Evolutionary conservation across 2,797 vertebrate species (phyloP).

Genomic region (Silurus aristotelis): DNA sequence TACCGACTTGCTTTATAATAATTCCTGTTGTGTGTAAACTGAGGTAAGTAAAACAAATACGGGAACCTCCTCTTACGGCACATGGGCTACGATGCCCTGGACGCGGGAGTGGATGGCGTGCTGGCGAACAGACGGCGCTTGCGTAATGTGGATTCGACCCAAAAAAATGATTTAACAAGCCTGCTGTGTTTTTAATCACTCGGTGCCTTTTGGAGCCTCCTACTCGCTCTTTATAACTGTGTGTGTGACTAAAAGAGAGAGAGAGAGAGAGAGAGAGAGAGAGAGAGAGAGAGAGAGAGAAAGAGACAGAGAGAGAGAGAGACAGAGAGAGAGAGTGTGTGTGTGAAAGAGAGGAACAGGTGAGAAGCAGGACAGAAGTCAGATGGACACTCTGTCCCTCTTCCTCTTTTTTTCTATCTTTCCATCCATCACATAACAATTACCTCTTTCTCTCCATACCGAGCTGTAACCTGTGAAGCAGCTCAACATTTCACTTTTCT

Average conservation of each 20-base stretch:
- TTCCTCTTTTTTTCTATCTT: neutral
- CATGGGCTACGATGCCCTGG: slow-evolving; percentile 24
- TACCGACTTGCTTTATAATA: neutral
- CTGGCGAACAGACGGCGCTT: slow-evolving; percentile 49
- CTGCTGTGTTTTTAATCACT: slow-evolving; percentile 46
- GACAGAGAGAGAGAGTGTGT: neutral
- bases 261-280: neutral
- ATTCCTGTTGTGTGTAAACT: neutral
- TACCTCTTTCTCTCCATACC: neutral
- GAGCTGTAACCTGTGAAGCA: neutral
- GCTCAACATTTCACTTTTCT: neutral
- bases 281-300: neutral
- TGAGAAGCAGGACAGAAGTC: slow-evolving; percentile 44
- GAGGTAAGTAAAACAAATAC: neutral
- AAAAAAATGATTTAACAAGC: slow-evolving; percentile 50
- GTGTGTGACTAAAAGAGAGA: neutral
- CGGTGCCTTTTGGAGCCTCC: slow-evolving; percentile 8
- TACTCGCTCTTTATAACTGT: slow-evolving; percentile 25
- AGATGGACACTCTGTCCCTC: slow-evolving; percentile 29
- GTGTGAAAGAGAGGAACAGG: slow-evolving; percentile 38
- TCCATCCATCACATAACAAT: neutral
- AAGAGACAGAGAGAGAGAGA: slow-evolving; percentile 15
- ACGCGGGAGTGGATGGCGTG: neutral
- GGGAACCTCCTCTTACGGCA: slow-evolving; percentile 31
- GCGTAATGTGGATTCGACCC: slow-evolving; percentile 54